A percentile compares a stretch with the other conserved stretches of the same genome.
Conservation (phyloP, 2,888 invertebrate genomes). For the Drosophila birchii region DNA sequence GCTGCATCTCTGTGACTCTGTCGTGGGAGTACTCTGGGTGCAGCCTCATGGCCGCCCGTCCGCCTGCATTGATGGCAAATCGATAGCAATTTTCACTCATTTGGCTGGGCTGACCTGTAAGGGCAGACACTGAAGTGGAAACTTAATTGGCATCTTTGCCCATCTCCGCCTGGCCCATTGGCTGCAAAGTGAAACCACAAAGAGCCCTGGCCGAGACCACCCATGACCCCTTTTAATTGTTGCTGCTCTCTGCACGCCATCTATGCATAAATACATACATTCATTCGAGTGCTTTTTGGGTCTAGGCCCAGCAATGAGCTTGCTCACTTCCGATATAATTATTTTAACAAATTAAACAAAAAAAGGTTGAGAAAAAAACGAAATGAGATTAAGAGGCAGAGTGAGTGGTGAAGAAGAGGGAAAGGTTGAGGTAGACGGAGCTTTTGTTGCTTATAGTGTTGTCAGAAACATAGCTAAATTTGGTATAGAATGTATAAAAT, state of each 20-base stretch:
- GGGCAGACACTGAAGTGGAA: slow-evolving; percentile 40
- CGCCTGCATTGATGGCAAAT: slow-evolving; percentile 32
- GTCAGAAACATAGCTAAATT: not conserved
- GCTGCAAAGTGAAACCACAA: slow-evolving; percentile 27
- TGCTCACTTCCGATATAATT: slow-evolving; percentile 32
- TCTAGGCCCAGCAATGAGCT: slow-evolving; percentile 12
- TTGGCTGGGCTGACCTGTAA: slow-evolving; percentile 31
- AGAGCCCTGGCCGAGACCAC: slow-evolving; percentile 28
- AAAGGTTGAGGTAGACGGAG: no score
- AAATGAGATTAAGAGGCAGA: slow-evolving; percentile 12
- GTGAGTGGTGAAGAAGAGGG: no score
- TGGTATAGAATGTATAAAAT: no score
- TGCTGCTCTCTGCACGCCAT: slow-evolving; percentile 28
- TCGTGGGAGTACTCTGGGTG: slow-evolving; percentile 7
- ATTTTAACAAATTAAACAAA: slow-evolving; percentile 25
- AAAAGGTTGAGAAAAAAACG: slow-evolving; percentile 11
- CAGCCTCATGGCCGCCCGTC: not conserved
- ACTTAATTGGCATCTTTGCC: slow-evolving; percentile 30
- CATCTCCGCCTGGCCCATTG: not conserved
- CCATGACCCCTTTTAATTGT: slow-evolving; percentile 32
- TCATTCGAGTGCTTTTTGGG: slow-evolving; percentile 20
- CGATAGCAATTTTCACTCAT: slow-evolving; percentile 43
- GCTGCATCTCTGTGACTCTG: slow-evolving; percentile 12
- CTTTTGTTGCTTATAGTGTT: not conserved
- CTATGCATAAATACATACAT: slow-evolving; percentile 18